phyloP scores from a whole-genome alignment of 1,140 invertebrate species.

The Scaptomyza hsui region DNA sequence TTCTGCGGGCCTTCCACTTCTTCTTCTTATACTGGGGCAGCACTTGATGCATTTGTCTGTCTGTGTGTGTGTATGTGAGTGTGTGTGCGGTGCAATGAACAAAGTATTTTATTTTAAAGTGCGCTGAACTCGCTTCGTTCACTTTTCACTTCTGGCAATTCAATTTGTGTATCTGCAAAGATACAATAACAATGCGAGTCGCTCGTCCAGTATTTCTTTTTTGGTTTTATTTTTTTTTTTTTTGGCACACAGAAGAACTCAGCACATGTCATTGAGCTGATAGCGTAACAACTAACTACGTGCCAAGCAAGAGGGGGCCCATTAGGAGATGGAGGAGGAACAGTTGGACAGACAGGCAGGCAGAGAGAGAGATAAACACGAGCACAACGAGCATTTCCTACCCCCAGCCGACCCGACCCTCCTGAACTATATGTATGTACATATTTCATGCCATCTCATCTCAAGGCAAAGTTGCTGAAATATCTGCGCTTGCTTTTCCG shows the following conservation, averaged over 20 bases:
- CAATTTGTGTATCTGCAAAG: constrained; percentile 55
- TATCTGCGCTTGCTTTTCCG: constrained; percentile 74
- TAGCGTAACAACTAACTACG: constrained; percentile 63
- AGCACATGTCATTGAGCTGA: constrained; percentile 74
- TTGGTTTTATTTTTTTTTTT: constrained; percentile 23
- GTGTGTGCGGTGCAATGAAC: constrained; percentile 59
- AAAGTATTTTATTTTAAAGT: constrained; percentile 61
- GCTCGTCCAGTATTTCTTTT: constrained; percentile 51
- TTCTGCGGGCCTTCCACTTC: background rate
- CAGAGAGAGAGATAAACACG: constrained; percentile 46
- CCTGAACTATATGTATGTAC: no score
- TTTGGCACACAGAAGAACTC: constrained; percentile 59
- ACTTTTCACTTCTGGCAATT: constrained; percentile 34
- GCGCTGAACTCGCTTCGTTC: constrained; percentile 62
- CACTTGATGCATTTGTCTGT: constrained; percentile 11
- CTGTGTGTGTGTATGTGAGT: constrained; percentile 5
- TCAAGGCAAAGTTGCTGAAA: constrained; percentile 63
- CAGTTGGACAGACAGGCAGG: constrained; percentile 16
- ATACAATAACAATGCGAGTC: constrained; percentile 56
- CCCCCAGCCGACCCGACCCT: background rate
- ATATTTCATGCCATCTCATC: constrained; percentile 1
- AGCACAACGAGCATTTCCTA: constrained; percentile 13
- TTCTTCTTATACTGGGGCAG: constrained; percentile 13
- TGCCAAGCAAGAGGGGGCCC: constrained; percentile 30
- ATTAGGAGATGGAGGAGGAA: background rate